Conservation (phyloP, 37 sponge, comb jelly and placozoan species). For the Spongilla lacustris region DNA sequence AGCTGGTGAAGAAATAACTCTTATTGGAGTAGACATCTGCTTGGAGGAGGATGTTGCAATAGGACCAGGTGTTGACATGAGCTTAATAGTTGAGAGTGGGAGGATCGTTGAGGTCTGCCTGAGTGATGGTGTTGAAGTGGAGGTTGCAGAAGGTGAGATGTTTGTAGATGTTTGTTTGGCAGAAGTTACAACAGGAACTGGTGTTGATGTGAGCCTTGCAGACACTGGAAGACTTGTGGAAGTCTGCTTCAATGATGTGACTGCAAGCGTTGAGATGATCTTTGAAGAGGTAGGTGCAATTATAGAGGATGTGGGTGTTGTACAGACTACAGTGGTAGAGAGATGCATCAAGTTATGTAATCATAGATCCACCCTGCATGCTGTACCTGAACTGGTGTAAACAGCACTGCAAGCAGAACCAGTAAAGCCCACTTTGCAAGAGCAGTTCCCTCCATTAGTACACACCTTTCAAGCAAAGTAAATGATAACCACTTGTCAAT, state of each 20-base stretch:
- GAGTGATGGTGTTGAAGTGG: background rate
- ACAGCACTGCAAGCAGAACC: slow-evolving; percentile 45
- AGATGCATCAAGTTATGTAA: background rate
- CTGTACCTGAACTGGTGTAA: background rate
- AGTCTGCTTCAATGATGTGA: background rate
- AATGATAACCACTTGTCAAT: background rate
- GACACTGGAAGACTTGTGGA: background rate
- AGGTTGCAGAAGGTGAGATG: background rate
- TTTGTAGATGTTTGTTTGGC: no score
- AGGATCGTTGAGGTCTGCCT: background rate
- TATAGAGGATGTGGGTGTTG: background rate
- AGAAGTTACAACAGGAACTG: background rate
- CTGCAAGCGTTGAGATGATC: background rate
- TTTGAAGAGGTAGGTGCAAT: background rate
- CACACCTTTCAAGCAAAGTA: slow-evolving; percentile 34
- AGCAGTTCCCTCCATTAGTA: slow-evolving; percentile 45
- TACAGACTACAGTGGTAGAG: background rate
- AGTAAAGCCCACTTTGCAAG: slow-evolving; percentile 60
- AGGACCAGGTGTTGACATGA: no score
- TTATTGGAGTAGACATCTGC: background rate
- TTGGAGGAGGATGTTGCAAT: no score
- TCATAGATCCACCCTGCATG: background rate
- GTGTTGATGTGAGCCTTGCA: background rate
- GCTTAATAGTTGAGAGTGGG: no score
- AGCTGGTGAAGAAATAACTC: background rate